Base-by-base conservation (phyloP, 2,888 invertebrate genomes). In the Calliscelio sp. region DNA sequence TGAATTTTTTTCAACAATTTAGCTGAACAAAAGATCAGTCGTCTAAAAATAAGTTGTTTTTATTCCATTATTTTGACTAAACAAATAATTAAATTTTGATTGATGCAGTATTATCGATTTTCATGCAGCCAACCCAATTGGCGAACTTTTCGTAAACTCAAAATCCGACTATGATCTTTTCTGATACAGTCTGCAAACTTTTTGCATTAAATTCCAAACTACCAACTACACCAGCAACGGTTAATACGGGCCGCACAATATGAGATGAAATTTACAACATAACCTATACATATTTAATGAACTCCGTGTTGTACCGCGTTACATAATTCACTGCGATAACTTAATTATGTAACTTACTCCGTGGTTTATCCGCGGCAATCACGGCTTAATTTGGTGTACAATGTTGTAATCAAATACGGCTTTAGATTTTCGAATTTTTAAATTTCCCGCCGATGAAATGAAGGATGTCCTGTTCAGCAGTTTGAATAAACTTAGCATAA, bases 231-330 rank as follows among this genome's bases (percentile, higher is more conserved):
- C 16, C 20, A 20, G 20, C 14, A 20, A 65, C 8, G 49, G 20
- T 49, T 61, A 44, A 61, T 44, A 61, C 10, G 41, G 25, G 20
- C 32, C 24, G 20, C 32, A 49, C 49, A 32, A 65, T 65, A 32
- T 49, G 14, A 6, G 49, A 18, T 28, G 14, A 49, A 46, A 46
- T 63, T 46, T 46, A 44, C 63, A 46, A 63, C 28, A 63, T 63
- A 46, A 63, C 63, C 63, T 46, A 44, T 65, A 32, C 66, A 66
- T 66, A 51, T 51, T 66, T 66, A 66, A 66, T 51, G 66, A 66
- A 66, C 35, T 24, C 24, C 35, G 22, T n/a, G n/a, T 53, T n/a
- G 24, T 53, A 53, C 4, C n/a, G 51, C 24, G 35, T 51, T 66
- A 66, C 35, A 66, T 66, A 66, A 66, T 66, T 51, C 28, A 24